Evolutionary conservation across 1,140 invertebrate species (phyloP).

Genomic region (Bemisia tabaci): DNA sequence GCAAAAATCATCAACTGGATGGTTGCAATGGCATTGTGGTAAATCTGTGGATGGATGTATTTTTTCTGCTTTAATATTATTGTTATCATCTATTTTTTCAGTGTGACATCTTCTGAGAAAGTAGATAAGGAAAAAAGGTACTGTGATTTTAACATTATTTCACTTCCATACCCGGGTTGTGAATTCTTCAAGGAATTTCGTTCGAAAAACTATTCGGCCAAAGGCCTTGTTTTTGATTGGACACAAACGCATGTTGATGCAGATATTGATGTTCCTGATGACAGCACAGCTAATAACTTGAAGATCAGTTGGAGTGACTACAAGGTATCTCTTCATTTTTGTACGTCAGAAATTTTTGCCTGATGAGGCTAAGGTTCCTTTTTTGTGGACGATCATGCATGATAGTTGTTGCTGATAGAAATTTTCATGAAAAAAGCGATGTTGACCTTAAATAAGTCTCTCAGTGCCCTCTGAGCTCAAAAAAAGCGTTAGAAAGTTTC

Average conservation of each 20-base stretch:
- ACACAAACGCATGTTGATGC: conserved; percentile 59
- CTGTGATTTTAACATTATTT: conserved; percentile 56
- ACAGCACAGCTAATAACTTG: conserved; percentile 42
- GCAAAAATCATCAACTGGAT: too few relatives aligned
- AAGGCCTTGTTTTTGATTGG: conserved; percentile 63
- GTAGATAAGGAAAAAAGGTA: conserved; percentile 70
- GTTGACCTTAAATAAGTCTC: too few relatives aligned
- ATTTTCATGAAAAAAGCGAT: too few relatives aligned
- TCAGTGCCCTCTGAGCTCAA: too few relatives aligned
- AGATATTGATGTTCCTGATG: conserved; percentile 49
- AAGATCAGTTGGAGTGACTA: conserved; percentile 59
- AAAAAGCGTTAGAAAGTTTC: too few relatives aligned
- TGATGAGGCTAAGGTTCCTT: too few relatives aligned
- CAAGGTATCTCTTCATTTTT: conserved; percentile 36
- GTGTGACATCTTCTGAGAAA: conserved; percentile 77
- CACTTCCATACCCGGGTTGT: conserved; percentile 71
- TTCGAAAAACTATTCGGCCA: conserved; percentile 52
- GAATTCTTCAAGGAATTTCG: conserved; percentile 65
- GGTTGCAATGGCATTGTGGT: too few relatives aligned
- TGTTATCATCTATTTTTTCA: too few relatives aligned
- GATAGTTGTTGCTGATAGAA: too few relatives aligned
- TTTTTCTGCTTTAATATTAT: too few relatives aligned
- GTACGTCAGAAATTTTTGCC: background rate
- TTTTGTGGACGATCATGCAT: too few relatives aligned
- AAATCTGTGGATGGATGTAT: too few relatives aligned